Evolutionary conservation across 2,113 vertebrate genomes (phyloP).

Genomic region (Zosterops pallidus): DNA sequence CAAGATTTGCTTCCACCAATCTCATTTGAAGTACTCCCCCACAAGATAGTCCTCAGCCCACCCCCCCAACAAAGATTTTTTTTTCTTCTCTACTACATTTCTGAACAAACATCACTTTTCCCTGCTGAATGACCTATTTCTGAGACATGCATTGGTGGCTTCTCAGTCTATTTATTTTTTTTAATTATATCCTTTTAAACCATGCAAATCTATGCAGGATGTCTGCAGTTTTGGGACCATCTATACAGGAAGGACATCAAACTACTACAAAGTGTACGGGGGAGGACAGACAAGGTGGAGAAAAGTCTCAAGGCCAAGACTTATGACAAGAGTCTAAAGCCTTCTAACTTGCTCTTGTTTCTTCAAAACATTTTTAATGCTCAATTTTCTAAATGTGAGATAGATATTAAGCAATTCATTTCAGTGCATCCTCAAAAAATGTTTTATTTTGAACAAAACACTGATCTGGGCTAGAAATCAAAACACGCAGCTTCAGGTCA

Average conservation of each 20-base stretch:
- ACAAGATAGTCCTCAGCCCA: neutral
- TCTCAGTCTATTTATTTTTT: neutral
- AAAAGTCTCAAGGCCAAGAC: neutral
- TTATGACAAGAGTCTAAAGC: neutral
- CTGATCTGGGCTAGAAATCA: neutral
- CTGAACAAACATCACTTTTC: neutral
- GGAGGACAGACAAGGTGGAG: neutral
- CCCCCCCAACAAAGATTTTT: neutral
- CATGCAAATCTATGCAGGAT: neutral
- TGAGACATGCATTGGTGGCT: neutral
- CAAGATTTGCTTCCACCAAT: neutral
- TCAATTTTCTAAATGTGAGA: neutral
- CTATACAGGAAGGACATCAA: neutral
- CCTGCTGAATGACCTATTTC: neutral
- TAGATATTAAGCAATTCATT: neutral
- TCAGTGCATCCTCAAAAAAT: neutral
- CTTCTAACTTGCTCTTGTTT: neutral
- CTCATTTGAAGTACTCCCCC: neutral
- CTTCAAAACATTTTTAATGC: neutral
- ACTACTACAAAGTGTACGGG: neutral
- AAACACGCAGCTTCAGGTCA: neutral
- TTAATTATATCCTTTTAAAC: neutral
- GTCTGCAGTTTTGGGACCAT: neutral
- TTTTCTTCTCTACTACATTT: neutral
- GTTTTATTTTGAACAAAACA: neutral